These are phyloP conservation scores for Pheosia gnoma DNA, from an alignment of 2,888 invertebrate species.

Conservation along the genomic window DNA sequence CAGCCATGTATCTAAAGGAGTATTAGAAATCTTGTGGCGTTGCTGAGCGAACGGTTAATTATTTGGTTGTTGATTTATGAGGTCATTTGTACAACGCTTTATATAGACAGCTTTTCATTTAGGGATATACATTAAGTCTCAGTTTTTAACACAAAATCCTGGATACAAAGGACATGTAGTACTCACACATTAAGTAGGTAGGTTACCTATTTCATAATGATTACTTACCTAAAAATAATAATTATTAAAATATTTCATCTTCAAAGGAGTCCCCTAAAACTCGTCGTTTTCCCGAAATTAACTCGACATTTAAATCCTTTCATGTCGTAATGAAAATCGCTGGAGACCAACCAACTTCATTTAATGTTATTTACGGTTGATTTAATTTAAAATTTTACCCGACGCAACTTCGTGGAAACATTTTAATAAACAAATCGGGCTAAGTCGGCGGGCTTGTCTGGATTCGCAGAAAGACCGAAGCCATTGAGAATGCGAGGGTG, in stretches of 20 bases:
- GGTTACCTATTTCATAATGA: too few relatives aligned
- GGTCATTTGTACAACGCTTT: too few relatives aligned
- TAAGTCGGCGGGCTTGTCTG: slow-evolving; percentile 8
- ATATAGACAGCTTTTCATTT: too few relatives aligned
- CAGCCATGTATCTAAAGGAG: slow-evolving; percentile 35
- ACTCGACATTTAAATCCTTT: slow-evolving; percentile 27
- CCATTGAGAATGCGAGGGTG: too few relatives aligned
- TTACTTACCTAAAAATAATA: too few relatives aligned
- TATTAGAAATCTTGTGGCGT: slow-evolving; percentile 42
- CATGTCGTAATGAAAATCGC: slow-evolving; percentile 38
- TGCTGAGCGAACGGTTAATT: background rate
- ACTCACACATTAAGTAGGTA: too few relatives aligned
- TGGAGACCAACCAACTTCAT: slow-evolving; percentile 42
- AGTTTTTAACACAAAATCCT: too few relatives aligned
- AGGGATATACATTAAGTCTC: too few relatives aligned
- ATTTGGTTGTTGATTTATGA: too few relatives aligned
- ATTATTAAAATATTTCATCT: slow-evolving; percentile 16
- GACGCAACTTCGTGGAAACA: slow-evolving; percentile 46
- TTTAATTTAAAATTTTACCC: slow-evolving; percentile 58
- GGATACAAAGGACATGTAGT: too few relatives aligned
- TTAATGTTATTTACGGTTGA: slow-evolving; percentile 54
- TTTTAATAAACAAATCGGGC: slow-evolving; percentile 57
- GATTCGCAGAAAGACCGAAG: background rate
- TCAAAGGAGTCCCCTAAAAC: slow-evolving; percentile 15
- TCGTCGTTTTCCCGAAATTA: too few relatives aligned